These are phyloP conservation scores for Lutraria lutraria DNA, from an alignment of 2,888 invertebrate species.

Conservation along the genomic window DNA sequence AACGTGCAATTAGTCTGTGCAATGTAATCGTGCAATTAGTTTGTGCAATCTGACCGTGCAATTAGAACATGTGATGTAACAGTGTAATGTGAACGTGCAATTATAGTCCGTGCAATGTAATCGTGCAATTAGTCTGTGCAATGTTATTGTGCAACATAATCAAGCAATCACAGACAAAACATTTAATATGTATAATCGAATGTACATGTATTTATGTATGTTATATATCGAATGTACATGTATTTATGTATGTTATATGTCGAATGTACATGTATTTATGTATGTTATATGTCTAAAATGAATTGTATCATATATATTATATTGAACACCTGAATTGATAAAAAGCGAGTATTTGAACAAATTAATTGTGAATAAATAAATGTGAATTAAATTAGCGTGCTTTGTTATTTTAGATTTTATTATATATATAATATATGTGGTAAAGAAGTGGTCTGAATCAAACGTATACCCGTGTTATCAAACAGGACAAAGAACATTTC, in stretches of 20 bases:
- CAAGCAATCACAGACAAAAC: background rate
- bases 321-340: background rate
- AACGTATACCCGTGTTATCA: too few relatives aligned
- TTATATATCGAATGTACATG: background rate
- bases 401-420: background rate
- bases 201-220: background rate
- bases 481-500: too few relatives aligned
- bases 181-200: background rate
- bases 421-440: too few relatives aligned
- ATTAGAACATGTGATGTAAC: background rate
- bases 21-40: background rate
- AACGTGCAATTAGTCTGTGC: background rate
- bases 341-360: conserved; percentile 20
- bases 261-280: background rate
- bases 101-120: too few relatives aligned
- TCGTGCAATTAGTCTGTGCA: too few relatives aligned
- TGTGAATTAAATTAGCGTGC: background rate
- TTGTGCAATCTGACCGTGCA: conserved; percentile 15
- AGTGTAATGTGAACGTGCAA: too few relatives aligned
- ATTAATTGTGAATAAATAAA: background rate
- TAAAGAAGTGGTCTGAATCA: too few relatives aligned
- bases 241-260: background rate
- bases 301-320: background rate
- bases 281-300: background rate
- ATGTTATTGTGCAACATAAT: too few relatives aligned